Evolutionary conservation across 1,140 invertebrate genomes (phyloP), one percentile per base, ranked within the genome.

Genomic region (Drosophila funebris): DNA sequence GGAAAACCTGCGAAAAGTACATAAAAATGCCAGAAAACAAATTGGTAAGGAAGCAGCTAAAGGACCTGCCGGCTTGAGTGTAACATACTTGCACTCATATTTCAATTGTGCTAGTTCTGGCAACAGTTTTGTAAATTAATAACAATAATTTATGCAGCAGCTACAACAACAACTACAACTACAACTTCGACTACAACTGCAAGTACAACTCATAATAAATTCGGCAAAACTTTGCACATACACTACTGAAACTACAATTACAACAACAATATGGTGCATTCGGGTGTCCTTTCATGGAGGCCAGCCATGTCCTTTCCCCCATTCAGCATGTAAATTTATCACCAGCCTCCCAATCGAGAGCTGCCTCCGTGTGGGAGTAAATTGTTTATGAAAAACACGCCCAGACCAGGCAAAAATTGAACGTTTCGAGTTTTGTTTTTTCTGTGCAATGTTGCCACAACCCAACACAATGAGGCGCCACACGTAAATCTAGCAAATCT

Each of bases 401-500:
- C 43, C 43, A 46, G 20, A 46, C 20, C 39, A 44, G 74, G 67
- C 71, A 53, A 72, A 60, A 78, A 73, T 68, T 75, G 64, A 53
- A 50, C 11, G 57, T 44, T 58, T 27, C 33, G 33, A 52, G 43
- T 33, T 48, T 14, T 4, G 20, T 13, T 67, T 31, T 58, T 29
- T 50, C 11, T 22, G 20, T 31, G 20, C 57, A 53, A 36, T 74
- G 39, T 39, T 71, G 75, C 72, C 53, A 83, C 76, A 81, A 74
- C 71, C 77, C 18, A n/a, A n/a, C n/a, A n/a, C n/a, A n/a, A n/a
- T n/a, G 41, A 43, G 16, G 41, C 16, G 81, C 80, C 80, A 84
- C 77, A 85, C 78, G 83, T 87, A 88, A 87, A 88, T 87, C 82
- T 87, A 83, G 69, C 69, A 88, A 87, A 88, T 87, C 82, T 87